Base-by-base conservation (phyloP, 2,113 vertebrate species). In the Acinonyx jubatus region DNA sequence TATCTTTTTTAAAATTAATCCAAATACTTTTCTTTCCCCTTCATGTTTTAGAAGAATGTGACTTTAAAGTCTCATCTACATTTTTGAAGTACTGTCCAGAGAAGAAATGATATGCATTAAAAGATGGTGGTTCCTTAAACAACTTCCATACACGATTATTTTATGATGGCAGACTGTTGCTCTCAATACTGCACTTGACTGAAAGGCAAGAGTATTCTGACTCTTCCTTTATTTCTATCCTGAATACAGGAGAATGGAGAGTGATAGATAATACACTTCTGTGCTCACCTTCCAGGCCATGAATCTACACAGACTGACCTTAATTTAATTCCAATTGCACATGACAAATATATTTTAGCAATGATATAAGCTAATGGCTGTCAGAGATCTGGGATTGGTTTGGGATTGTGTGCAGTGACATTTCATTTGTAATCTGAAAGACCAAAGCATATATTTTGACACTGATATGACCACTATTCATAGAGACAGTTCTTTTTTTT, bases 401-500 rank as follows among this genome's bases (percentile, higher is more conserved):
- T 85, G 80, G 50, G 4, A 18, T 80, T 97, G 86, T 73, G 65
- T 52, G 27, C 25, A 55, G 81, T 82, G 38, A 96, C 16, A 78
- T 0, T 1, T 6, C 3, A 14, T 36, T 90, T 88, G 25, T 80
- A 94, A 91, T 15, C 2, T 13, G 68, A 96, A 50, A 92, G 86
- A 96, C 69, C 69, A 96, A 96, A 91, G 65, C 23, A 41, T 36
- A 71, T 0, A 48, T 66, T 88, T 90, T 84, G 66, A 96, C 86
- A 73, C 73, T 14, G 76, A n/a, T 7, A 36, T 45, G n/a, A 5
- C 15, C 79, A 15, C 36, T 88, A 55, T 82, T 80, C 57, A 66
- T 19, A 81, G 23, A 85, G 25, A 66, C 1, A 1, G 48, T 18
- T 66, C 57, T 79, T 92, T 92, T 79, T 92, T 92, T 94, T 57